These are phyloP conservation scores for Bolinopsis microptera DNA, from an alignment of 37 sponge, comb jelly and placozoan genomes.

Conservation along the genomic window DNA sequence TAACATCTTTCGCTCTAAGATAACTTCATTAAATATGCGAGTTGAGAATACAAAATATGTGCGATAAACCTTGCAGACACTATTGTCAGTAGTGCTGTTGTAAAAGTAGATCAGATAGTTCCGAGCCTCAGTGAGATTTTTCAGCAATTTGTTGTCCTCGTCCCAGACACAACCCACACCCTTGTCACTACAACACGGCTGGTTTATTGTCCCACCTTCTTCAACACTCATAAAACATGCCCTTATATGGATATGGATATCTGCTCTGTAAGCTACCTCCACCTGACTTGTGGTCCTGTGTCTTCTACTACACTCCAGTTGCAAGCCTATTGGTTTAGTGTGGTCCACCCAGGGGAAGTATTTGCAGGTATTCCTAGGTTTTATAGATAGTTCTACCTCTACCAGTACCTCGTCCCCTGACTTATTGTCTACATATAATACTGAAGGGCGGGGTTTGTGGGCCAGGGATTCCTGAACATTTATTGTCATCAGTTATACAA, in stretches of 20 bases:
- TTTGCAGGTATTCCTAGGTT: slow-evolving; percentile 3
- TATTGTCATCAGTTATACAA: neutral
- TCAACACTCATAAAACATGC: neutral
- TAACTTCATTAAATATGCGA: no score
- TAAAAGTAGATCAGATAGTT: slow-evolving; percentile 22
- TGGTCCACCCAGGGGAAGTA: neutral
- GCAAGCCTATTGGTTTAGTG: neutral
- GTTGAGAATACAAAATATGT: no score
- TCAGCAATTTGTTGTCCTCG: neutral
- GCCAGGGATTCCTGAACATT: neutral
- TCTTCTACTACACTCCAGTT: neutral
- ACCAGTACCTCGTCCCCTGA: neutral
- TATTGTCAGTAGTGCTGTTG: neutral
- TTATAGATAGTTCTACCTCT: neutral
- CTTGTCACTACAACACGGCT: neutral
- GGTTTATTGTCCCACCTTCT: neutral
- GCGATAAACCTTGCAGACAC: neutral
- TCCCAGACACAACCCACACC: neutral
- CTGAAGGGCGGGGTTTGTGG: neutral
- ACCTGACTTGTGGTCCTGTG: neutral
- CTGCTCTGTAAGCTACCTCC: neutral
- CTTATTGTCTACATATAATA: neutral
- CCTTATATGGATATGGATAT: neutral
- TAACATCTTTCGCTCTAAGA: no score
- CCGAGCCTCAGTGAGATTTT: neutral